Base-by-base conservation (phyloP, 1,140 invertebrate genomes). In the Drosophila murphyi region DNA sequence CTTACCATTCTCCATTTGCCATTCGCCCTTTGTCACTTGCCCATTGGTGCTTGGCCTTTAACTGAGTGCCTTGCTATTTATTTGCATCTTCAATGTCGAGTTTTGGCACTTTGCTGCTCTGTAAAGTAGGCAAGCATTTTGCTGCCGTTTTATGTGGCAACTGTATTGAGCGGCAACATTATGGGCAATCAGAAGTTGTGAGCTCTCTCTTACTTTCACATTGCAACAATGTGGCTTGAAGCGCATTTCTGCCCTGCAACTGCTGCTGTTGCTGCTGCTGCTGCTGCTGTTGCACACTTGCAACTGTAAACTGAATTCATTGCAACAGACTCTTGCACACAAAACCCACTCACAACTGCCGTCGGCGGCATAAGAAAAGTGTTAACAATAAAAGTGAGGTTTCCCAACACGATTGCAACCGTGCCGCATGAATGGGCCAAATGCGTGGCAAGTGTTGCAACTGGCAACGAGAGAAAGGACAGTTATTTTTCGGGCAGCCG, bases 161-260 rank as follows among this genome's bases (percentile, higher is more conserved):
- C 39, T 41, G 51, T 43, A 48, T 50, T 28, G 48, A 29, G 7
- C 10, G 6, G 20, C n/a, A 28, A 35, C 52, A 55, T 35, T 20
- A 55, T 55, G 20, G 12, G 20, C n/a, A 8, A 29, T 55, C 20
- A 39, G 52, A 37, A 31, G 34, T 12, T 34, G 3, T 35, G 7
- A 55, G 37, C 54, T 41, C 28, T 43, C 20, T 12, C 12, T 76
- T 72, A 69, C 79, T 72, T 73, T 41, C 61, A 75, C 59, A 60
- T 70, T 76, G 81, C 81, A 85, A 83, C 80, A 83, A 72, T 82
- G 80, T 80, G 48, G 32, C 32, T 5, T 6, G 41, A 72, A 55
- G 50, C 48, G 35, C 34, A 20, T 20, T 20, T 20, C 20, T 20
- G 20, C 20, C 20, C 20, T 20, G 20, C 20, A 20, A 20, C 20